Evolutionary conservation across 2,113 vertebrate genomes (phyloP).

Genomic region (Callipepla squamata): DNA sequence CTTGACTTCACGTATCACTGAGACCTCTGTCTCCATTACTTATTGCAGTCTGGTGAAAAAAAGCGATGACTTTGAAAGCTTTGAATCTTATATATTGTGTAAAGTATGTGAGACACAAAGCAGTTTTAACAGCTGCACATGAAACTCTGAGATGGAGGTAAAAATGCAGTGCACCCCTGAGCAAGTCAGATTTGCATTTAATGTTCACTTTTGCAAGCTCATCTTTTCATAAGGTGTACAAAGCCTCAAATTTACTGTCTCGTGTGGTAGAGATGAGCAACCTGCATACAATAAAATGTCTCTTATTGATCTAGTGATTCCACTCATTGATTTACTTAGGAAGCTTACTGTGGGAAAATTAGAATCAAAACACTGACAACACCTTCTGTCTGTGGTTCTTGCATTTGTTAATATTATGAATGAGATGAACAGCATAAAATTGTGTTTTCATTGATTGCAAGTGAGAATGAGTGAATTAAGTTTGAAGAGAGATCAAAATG

Average conservation of each 20-base stretch:
- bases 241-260: not conserved
- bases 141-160: not conserved
- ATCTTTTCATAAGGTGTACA: not conserved
- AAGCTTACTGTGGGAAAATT: not conserved
- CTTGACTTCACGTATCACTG: not conserved
- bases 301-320: not conserved
- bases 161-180: not conserved
- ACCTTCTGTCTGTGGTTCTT: not conserved
- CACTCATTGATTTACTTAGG: not conserved
- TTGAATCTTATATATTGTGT: not conserved
- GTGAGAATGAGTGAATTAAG: not conserved
- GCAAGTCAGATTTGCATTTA: not conserved
- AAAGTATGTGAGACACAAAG: not conserved
- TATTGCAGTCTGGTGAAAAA: not conserved
- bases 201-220: not conserved
- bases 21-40: not conserved
- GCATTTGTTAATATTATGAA: not conserved
- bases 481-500: not conserved
- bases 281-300: not conserved
- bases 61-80: slow-evolving; percentile 31
- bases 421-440: not conserved
- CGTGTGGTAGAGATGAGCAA: not conserved
- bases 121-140: not conserved
- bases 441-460: not conserved
- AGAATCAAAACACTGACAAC: not conserved